Conservation (phyloP, 2,888 invertebrate species). For the Steinernema scapterisci region DNA sequence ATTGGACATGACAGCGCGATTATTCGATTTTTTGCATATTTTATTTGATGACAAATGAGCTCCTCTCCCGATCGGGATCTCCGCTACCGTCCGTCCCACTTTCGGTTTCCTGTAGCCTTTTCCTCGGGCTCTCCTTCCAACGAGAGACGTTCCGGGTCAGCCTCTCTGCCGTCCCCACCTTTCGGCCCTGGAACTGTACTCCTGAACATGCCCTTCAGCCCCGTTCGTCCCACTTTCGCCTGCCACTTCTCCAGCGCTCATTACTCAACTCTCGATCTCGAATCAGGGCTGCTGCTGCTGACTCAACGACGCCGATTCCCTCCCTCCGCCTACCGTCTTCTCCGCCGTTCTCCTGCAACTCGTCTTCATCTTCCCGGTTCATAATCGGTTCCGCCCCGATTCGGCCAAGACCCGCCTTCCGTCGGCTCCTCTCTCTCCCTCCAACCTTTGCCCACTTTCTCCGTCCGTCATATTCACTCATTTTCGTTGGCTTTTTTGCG, state of each 20-base stretch:
- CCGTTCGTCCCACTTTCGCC: no score
- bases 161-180: not conserved
- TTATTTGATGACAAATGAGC: not conserved
- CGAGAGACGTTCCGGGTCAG: not conserved
- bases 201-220: no score
- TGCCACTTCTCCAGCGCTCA: not conserved
- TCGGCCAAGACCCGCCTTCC: not conserved
- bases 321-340: no score
- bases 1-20: conserved; percentile 25
- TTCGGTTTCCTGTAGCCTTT: no score
- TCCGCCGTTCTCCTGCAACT: not conserved
- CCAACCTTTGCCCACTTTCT: conserved; percentile 31
- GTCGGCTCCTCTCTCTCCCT: not conserved
- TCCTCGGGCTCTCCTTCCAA: no score
- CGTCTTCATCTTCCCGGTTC: conserved; percentile 7
- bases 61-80: not conserved
- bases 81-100: not conserved
- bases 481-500: conserved; percentile 31
- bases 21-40: conserved; percentile 16
- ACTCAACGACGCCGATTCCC: not conserved
- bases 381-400: conserved; percentile 20
- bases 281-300: not conserved
- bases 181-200: not conserved
- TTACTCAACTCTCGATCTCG: not conserved
- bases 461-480: conserved; percentile 33